Percentiles rank a stretch among this genome's conserved stretches.
Evolutionary conservation across 2,113 vertebrate species (phyloP).

Genomic region (Myanophis thanlyinensis): DNA sequence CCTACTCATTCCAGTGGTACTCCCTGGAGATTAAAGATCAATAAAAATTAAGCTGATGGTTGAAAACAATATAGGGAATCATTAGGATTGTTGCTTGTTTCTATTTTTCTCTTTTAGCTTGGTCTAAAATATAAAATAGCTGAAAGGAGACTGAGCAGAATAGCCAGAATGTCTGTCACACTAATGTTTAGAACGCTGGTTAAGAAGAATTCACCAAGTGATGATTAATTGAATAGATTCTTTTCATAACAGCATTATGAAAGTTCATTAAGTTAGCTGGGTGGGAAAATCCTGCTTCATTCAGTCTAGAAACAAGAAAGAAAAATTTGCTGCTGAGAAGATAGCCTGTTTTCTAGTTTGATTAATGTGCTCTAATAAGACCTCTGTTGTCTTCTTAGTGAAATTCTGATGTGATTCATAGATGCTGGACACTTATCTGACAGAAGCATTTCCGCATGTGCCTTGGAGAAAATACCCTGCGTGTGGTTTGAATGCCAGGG

Average conservation of each 20-base stretch:
- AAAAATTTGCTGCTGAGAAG: not conserved
- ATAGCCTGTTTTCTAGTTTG: slow-evolving; percentile 20
- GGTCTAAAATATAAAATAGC: slow-evolving; percentile 18
- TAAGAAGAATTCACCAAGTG: not conserved
- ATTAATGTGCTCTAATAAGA: slow-evolving; percentile 19
- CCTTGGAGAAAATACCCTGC: slow-evolving; percentile 30
- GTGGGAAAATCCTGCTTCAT: slow-evolving; percentile 6
- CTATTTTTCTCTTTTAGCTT: slow-evolving; percentile 43
- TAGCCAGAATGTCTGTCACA: slow-evolving; percentile 31
- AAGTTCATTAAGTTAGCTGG: not conserved
- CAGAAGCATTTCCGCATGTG: not conserved
- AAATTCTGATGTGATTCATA: not conserved
- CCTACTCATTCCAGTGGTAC: not conserved
- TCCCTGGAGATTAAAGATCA: slow-evolving; percentile 3
- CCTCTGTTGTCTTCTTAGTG: not conserved
- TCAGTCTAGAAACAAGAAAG: slow-evolving; percentile 28
- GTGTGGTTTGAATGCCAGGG: slow-evolving; percentile 27
- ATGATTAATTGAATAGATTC: slow-evolving; percentile 33
- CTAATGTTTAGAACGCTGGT: not conserved
- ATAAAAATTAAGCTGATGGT: slow-evolving; percentile 15
- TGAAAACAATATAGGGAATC: slow-evolving; percentile 26
- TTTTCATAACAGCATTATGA: slow-evolving; percentile 24
- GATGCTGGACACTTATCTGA: slow-evolving; percentile 27
- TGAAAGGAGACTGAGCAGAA: slow-evolving; percentile 30
- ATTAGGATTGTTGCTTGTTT: slow-evolving; percentile 11